These are phyloP conservation scores for Lasioglossum albipes DNA, from an alignment of 1,140 invertebrate species.

Conservation along the genomic window DNA sequence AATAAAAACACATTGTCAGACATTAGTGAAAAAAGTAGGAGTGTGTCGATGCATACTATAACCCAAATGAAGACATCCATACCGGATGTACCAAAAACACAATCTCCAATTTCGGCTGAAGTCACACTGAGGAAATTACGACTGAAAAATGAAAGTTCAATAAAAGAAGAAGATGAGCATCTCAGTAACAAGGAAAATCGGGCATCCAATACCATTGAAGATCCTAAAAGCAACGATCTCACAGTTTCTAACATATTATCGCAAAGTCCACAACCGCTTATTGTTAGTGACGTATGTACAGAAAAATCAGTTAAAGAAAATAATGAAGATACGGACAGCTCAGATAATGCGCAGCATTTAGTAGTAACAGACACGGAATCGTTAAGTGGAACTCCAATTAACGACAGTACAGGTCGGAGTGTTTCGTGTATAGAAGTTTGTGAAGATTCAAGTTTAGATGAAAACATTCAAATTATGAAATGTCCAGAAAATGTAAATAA, in stretches of 20 bases:
- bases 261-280: neutral
- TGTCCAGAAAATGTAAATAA: neutral
- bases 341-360: constrained; percentile 24
- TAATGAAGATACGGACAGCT: neutral
- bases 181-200: constrained; percentile 60
- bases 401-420: constrained; percentile 3
- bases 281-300: neutral
- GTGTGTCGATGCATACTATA: neutral
- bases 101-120: constrained; percentile 4
- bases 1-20: neutral
- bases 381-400: neutral
- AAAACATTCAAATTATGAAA: neutral
- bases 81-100: neutral
- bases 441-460: neutral
- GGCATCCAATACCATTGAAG: constrained; percentile 31
- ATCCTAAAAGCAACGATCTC: neutral
- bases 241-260: neutral
- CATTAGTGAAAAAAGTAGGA: neutral
- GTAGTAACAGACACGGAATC: neutral
- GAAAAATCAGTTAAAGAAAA: constrained; percentile 39
- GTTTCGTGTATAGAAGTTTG: neutral
- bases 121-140: constrained; percentile 44
- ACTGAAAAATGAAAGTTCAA: constrained; percentile 24
- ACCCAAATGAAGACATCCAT: neutral
- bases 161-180: constrained; percentile 36